These are phyloP conservation scores for Drosophila triauraria DNA, from an alignment of 1,140 invertebrate species.

Conservation along the genomic window DNA sequence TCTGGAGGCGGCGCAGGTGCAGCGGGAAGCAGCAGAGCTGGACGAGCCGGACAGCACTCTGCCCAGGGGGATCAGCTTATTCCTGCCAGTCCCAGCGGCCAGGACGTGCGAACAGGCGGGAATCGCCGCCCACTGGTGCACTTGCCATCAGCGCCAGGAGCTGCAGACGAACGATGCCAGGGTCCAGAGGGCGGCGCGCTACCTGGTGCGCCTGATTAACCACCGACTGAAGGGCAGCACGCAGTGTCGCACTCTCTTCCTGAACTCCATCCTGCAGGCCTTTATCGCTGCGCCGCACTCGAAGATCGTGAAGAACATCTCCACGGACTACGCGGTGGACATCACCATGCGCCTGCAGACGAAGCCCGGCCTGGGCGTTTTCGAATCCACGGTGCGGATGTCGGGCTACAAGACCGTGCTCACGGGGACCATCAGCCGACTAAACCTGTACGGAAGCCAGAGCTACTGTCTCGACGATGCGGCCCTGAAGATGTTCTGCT, in stretches of 20 bases:
- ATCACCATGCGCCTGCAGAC: slow-evolving; percentile 89
- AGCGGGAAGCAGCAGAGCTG: slow-evolving; percentile 55
- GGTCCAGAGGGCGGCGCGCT: slow-evolving; percentile 86
- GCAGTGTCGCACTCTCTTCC: slow-evolving; percentile 86
- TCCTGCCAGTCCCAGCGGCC: slow-evolving; percentile 89
- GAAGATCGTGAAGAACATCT: slow-evolving; percentile 82
- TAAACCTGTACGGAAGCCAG: slow-evolving; percentile 93
- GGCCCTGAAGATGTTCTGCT: slow-evolving; percentile 92
- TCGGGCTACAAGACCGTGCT: slow-evolving; percentile 85
- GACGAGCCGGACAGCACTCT: slow-evolving; percentile 62
- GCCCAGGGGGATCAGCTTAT: slow-evolving; percentile 90
- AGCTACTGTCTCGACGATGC: slow-evolving; percentile 91
- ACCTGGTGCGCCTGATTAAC: slow-evolving; percentile 89
- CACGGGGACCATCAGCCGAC: slow-evolving; percentile 90
- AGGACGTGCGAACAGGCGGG: slow-evolving; percentile 91
- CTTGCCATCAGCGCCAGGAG: slow-evolving; percentile 89
- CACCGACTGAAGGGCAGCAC: slow-evolving; percentile 86
- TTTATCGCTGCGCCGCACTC: slow-evolving; percentile 73
- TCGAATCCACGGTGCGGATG: slow-evolving; percentile 90
- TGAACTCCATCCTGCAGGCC: slow-evolving; percentile 80
- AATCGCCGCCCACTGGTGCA: slow-evolving; percentile 94
- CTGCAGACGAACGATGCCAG: slow-evolving; percentile 86
- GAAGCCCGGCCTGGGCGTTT: slow-evolving; percentile 89
- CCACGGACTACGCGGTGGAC: slow-evolving; percentile 86
- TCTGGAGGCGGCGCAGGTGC: slow-evolving; percentile 71